Conservation (phyloP, 2,797 vertebrate genomes). For the Hoplostethus mediterraneus region DNA sequence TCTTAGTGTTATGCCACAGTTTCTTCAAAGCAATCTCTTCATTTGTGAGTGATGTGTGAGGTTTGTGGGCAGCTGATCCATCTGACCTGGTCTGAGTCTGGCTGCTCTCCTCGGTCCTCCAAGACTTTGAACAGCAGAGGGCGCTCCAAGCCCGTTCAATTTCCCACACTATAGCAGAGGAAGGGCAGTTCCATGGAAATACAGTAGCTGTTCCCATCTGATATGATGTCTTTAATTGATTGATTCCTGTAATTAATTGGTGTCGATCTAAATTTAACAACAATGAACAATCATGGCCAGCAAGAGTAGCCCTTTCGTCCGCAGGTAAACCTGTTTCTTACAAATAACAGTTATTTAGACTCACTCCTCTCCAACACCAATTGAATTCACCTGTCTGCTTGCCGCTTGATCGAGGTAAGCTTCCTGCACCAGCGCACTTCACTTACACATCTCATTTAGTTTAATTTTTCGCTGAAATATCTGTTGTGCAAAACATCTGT, state of each 20-base stretch:
- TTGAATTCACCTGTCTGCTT: constrained; percentile 49
- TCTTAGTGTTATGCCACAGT: neutral
- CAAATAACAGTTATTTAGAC: constrained; percentile 3
- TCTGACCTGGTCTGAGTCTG: constrained; percentile 9
- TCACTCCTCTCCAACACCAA: neutral
- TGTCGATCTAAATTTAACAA: constrained; percentile 52
- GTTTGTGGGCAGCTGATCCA: constrained; percentile 9
- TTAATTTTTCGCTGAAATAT: neutral
- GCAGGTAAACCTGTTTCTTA: neutral
- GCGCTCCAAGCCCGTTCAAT: constrained; percentile 57
- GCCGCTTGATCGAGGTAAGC: constrained; percentile 42
- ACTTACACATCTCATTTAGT: no score
- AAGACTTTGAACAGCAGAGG: constrained; percentile 60
- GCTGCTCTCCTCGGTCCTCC: neutral
- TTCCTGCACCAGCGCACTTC: constrained; percentile 43
- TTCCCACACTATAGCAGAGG: neutral
- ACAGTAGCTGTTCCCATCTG: constrained; percentile 43
- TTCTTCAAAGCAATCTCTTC: neutral
- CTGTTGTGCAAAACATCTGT: constrained; percentile 1
- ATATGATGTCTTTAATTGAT: constrained; percentile 71
- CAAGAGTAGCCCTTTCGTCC: neutral
- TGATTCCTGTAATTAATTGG: constrained; percentile 73
- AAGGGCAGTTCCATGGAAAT: constrained; percentile 15
- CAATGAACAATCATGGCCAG: neutral
- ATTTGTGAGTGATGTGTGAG: neutral